Evolutionary conservation across 2,888 invertebrate genomes (phyloP).

Genomic region (Platerodrilus igneus): DNA sequence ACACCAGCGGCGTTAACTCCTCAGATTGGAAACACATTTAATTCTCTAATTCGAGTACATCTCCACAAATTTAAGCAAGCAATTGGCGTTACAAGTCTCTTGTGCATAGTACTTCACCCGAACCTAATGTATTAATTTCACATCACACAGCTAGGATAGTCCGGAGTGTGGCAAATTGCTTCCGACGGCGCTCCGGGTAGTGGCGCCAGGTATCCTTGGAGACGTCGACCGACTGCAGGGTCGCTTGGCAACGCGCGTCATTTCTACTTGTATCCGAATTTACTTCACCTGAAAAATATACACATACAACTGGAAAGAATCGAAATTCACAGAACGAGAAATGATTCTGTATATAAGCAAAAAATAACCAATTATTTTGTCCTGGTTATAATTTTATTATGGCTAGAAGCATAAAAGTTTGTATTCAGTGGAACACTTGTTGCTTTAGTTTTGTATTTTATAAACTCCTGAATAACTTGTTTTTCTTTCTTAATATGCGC

Average conservation of each 20-base stretch:
- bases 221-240: slow-evolving; percentile 47
- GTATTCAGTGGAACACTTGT: slow-evolving; percentile 36
- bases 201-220: slow-evolving; percentile 56
- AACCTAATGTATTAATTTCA: slow-evolving; percentile 43
- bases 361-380: no score
- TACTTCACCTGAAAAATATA: slow-evolving; percentile 38
- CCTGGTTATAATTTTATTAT: no score
- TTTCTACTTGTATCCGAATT: slow-evolving; percentile 37
- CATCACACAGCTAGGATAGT: slow-evolving; percentile 33
- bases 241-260: slow-evolving; percentile 55
- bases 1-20: no score
- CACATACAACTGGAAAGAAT: no score
- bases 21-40: no score
- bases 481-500: no score
- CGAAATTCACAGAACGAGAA: no score
- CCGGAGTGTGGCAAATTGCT: slow-evolving; percentile 51
- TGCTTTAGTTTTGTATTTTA: slow-evolving; percentile 34
- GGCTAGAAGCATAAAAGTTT: no score
- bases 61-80: slow-evolving; percentile 17
- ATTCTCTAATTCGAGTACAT: slow-evolving; percentile 12
- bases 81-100: slow-evolving; percentile 20
- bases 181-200: slow-evolving; percentile 56
- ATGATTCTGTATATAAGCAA: no score
- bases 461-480: no score
- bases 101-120: slow-evolving; percentile 38